phyloP scores from a whole-genome alignment of 2,113 vertebrate genomes.

The Catagonus wagneri region DNA sequence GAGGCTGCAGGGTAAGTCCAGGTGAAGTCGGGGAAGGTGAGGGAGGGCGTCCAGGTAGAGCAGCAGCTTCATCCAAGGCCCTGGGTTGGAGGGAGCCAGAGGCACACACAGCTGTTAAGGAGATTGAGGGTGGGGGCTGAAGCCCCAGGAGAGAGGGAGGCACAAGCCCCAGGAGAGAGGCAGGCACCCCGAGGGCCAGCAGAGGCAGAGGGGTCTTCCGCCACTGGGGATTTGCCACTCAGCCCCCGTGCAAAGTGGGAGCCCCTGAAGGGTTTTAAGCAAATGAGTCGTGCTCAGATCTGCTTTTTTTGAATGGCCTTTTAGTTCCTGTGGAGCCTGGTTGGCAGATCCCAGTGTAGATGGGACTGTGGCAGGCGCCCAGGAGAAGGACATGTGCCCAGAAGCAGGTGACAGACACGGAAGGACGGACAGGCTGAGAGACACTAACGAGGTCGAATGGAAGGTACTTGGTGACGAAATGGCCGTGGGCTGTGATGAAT shows the following conservation, averaged over 20 bases:
- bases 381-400: background rate
- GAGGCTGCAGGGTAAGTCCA: background rate
- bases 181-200: background rate
- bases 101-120: background rate
- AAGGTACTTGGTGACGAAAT: background rate
- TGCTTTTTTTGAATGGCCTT: background rate
- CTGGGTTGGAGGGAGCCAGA: background rate
- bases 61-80: background rate
- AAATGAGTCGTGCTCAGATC: background rate
- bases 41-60: background rate
- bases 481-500: background rate
- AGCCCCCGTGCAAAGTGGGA: background rate
- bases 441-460: background rate
- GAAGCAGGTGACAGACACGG: background rate
- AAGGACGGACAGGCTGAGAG: background rate
- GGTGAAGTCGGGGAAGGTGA: background rate
- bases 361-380: background rate
- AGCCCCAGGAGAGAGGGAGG: background rate
- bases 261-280: background rate
- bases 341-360: background rate
- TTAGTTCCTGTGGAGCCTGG: background rate
- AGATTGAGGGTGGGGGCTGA: background rate
- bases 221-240: accelerated
- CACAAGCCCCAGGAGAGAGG: background rate
- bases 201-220: background rate